These are phyloP conservation scores for Anthophora plumipes DNA, from an alignment of 2,888 invertebrate genomes.

Conservation along the genomic window DNA sequence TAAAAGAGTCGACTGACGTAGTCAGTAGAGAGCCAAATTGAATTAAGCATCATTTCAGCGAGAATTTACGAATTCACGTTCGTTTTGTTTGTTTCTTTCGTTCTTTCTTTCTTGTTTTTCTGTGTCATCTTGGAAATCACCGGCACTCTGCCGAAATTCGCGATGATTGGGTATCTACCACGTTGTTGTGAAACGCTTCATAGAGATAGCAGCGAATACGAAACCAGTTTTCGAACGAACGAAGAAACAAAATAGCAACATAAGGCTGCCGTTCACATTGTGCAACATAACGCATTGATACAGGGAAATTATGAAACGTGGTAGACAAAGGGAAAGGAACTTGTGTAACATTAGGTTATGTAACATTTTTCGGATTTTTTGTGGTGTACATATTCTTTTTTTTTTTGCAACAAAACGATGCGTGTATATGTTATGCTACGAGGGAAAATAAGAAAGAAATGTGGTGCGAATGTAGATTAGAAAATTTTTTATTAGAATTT, in stretches of 20 bases:
- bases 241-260: constrained; percentile 14
- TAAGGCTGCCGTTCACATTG: too few relatives aligned
- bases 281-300: constrained; percentile 32
- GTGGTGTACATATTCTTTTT: too few relatives aligned
- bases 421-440: too few relatives aligned
- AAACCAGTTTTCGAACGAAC: constrained; percentile 42
- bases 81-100: not conserved
- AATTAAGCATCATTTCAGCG: constrained; percentile 3
- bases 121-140: too few relatives aligned
- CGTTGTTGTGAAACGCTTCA: not conserved
- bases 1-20: not conserved
- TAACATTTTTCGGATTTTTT: too few relatives aligned
- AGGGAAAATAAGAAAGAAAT: too few relatives aligned
- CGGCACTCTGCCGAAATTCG: not conserved
- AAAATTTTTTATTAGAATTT: too few relatives aligned
- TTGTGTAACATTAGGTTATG: too few relatives aligned
- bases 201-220: constrained; percentile 31
- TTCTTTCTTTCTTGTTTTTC: too few relatives aligned
- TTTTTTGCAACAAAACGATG: too few relatives aligned
- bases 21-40: not conserved
- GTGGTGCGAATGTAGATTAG: too few relatives aligned
- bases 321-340: too few relatives aligned
- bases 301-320: not conserved
- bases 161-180: not conserved
- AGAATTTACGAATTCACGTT: not conserved